Evolutionary conservation across 2,797 vertebrate species (phyloP), one percentile per base, ranked within the genome.

Genomic region (Cyprinella venusta): DNA sequence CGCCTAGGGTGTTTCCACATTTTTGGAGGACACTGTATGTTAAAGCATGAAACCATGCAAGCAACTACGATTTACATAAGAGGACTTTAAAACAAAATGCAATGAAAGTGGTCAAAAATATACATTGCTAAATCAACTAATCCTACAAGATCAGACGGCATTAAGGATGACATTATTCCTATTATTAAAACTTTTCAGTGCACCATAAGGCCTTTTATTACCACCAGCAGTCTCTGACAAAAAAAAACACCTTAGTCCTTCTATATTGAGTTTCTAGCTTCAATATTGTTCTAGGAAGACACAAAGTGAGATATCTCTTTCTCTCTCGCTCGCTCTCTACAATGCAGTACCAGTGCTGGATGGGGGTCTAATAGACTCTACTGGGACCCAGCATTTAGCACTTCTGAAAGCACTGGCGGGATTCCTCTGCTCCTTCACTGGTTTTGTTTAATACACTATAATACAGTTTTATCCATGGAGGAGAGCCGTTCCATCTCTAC

Each of bases 371-470:
- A 94, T 94, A 90, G 92, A 92, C 92, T 91, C 93, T 91, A 89
- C 67, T 71, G 94, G 93, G 93, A 94, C 90, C 78, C 89, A 89
- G 90, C 92, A 90, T 94, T 95, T 94, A 94, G 89, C 91, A 91
- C 90, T 91, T 94, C 93, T 93, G 91, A 94, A 87, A 92, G 86
- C 67, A 90, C 90, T 89, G 82, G 89, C 90, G 90, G 87, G 86
- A 90, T 90, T 91, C 88, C 84, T 85, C 91, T 91, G 91, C 71
- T 84, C 74, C 67, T 54, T 88, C 87, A 86, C 87, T 85, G 83
- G 42, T 83, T 81, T 84, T 82, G 76, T 85, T 87, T 88, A 71
- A 85, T 89, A 90, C 86, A 80, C 76, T 86, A 84, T 91, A 86
- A 88, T 75, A 87, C 75, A 54, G 87, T 86, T 87, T 89, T 88